Base-by-base conservation (phyloP, 2,113 vertebrate species). In the Aviceda subcristata region DNA sequence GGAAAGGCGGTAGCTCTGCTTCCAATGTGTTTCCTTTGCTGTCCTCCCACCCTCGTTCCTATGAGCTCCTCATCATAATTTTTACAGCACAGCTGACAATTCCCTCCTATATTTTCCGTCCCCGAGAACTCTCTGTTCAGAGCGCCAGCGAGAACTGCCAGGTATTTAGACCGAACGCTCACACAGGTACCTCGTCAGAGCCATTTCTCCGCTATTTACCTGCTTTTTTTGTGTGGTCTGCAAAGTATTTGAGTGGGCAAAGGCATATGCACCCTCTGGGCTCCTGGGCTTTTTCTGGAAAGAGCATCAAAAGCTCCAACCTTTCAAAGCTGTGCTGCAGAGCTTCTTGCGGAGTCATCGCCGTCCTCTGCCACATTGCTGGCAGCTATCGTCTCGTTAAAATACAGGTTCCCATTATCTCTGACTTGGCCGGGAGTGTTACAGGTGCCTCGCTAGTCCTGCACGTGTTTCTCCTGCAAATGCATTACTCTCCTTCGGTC, bases 81-180 rank as follows among this genome's bases (percentile, higher is more conserved):
- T 95, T 88, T 94, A 88, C 97, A 90, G 95, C 92, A 91, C 91
- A 96, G 96, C 94, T 96, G 96, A 97, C 95, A 97, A 95, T 85
- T 96, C 66, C 69, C 86, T 96, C 91, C 69, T 79, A 11, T 94
- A 41, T 85, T 82, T 95, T 97, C 95, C 79, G 80, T 91, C 95
- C 77, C 92, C 94, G 83, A 92, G 91, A 96, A 85, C 87, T 85
- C 86, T 50, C 91, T 97, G 94, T 92, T 89, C 89, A 91, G 62
- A 91, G 68, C 12, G 0, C 86, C 34, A 9, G 86, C 59, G 19
- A 67, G 67, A 94, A 21, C 50, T 92, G 78, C 91, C 72, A 84
- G 86, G 71, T 93, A 86, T 80, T 77, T 38, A 64, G 41, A 80
- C 85, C 12, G 0, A 84, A 89, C 79, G 45, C 90, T 95, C 60